Base-by-base conservation (phyloP, 2,888 invertebrate species). In the Drosophila helvetica region DNA sequence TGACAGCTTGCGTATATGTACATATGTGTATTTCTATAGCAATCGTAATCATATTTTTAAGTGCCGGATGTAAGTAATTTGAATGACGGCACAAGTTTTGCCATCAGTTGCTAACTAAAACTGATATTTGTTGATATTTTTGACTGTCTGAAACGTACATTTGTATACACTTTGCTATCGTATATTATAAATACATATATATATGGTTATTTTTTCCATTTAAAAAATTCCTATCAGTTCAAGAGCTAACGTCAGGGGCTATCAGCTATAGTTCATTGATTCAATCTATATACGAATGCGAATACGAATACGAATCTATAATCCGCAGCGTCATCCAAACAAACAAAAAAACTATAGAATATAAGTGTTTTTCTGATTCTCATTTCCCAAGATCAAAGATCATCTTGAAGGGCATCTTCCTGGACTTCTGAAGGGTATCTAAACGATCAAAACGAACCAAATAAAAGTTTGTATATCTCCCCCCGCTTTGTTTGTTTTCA, bases 201-300 rank as follows among this genome's bases (percentile, higher is more conserved):
- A 8, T 59, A 33, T 19, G 47, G 58, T 45, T 62, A 46, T 17
- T 18, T 48, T 52, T 54, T 47, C 2, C 2, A 64, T 54, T 30
- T 18, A 25, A 53, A 55, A 54, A 12, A 25, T 50, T 50, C 64
- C 53, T 75, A 70, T 81, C 75, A 71, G 58, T 69, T 59, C 30
- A 58, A 62, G 53, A 57, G 15, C 55, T 18, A 73, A 61, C 30
- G 51, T 61, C 25, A 56, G 54, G 71, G 70, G 67, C 74, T 65
- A 70, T 72, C 60, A 62, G 46, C 1, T 42, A 19, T 22, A 59
- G 45, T 17, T 54, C 33, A 38, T 45, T 57, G 22, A 53, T 56
- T 46, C 25, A 9, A 47, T 48, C 42, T 45, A 22, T 38, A 65
- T 15, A 15, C 38, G 5, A 12, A 12, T 12, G 12, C 1, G 33